Evolutionary conservation across 2,113 vertebrate genomes (phyloP).

Genomic region (Barnardius zonarius): DNA sequence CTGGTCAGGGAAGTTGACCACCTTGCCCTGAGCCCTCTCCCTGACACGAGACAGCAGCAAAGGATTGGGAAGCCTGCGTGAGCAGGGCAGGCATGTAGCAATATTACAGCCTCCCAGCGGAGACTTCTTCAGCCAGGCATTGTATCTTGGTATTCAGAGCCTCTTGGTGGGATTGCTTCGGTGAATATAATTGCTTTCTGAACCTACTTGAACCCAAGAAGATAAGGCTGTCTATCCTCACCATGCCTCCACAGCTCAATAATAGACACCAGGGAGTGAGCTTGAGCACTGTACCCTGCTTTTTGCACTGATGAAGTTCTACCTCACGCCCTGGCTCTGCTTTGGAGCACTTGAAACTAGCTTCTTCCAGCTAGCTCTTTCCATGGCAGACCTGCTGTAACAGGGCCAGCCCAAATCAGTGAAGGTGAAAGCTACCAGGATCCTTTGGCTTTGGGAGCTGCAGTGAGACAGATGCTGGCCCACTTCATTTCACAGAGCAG

Average conservation of each 20-base stretch:
- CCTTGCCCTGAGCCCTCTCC: neutral
- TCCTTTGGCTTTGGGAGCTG: neutral
- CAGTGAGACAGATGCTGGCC: rapidly evolving
- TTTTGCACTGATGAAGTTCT: neutral
- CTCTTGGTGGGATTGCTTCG: neutral
- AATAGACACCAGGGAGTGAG: neutral
- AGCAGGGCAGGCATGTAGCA: neutral
- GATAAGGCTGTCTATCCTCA: neutral
- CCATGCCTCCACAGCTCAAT: neutral
- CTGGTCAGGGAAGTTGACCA: neutral
- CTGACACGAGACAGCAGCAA: neutral
- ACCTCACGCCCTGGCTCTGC: neutral
- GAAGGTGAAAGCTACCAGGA: neutral
- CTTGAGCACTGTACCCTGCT: neutral
- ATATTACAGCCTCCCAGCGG: neutral
- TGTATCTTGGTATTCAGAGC: neutral
- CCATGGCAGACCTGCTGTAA: neutral
- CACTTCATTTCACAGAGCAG: neutral
- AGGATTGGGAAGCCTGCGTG: neutral
- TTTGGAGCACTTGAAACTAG: neutral
- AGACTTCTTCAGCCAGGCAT: conserved; percentile 5
- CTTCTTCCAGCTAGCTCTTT: neutral
- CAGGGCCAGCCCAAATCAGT: neutral
- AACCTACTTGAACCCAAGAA: neutral
- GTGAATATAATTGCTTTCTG: neutral